These are phyloP conservation scores for Dicrurus megarhynchus DNA, from an alignment of 2,113 vertebrate genomes.

Conservation along the genomic window DNA sequence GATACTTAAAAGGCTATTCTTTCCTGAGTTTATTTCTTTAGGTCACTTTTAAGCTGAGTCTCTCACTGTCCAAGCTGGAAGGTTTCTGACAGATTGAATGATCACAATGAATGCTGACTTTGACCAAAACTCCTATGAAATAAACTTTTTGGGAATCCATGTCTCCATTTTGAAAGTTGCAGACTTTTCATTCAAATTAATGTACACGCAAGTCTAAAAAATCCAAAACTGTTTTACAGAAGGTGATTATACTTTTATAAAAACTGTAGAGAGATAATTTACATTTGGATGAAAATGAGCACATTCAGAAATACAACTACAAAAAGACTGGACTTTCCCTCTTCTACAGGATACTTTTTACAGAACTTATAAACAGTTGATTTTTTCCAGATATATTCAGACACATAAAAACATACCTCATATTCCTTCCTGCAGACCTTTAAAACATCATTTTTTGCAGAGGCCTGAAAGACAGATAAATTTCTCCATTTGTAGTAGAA, in stretches of 20 bases:
- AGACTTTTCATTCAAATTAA: neutral
- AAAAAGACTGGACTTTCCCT: neutral
- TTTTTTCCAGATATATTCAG: neutral
- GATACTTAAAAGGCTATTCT: neutral
- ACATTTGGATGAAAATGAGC: neutral
- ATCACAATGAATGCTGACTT: neutral
- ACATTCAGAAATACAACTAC: neutral
- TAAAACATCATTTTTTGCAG: constrained; percentile 91
- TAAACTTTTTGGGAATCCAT: neutral
- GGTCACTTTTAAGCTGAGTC: neutral
- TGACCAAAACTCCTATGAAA: neutral
- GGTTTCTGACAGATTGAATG: neutral
- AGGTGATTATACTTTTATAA: neutral
- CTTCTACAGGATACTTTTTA: neutral
- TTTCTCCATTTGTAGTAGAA: constrained; percentile 18
- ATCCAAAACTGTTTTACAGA: neutral
- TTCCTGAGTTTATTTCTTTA: neutral
- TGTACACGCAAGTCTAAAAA: neutral
- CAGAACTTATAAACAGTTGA: neutral
- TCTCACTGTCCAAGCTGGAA: neutral
- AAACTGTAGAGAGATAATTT: neutral
- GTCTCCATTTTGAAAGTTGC: neutral
- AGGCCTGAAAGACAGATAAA: constrained; percentile 79
- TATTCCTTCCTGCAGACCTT: constrained; percentile 95
- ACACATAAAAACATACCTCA: constrained; percentile 77